Base-by-base conservation (phyloP, 2,797 vertebrate species). In the Bovichtus diacanthus region DNA sequence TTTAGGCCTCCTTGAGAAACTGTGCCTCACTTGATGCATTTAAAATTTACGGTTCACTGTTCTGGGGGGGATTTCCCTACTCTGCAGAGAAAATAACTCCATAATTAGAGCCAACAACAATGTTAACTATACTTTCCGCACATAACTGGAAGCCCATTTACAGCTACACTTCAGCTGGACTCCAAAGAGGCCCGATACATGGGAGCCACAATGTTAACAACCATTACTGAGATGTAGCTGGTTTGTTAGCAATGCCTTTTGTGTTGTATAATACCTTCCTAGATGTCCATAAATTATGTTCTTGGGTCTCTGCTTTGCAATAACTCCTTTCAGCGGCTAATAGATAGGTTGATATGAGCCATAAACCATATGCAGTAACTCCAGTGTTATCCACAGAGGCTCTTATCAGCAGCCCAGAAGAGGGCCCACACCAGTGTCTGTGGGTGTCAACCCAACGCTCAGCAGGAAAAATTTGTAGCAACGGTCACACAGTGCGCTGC, bases 381-480 rank as follows among this genome's bases (percentile, higher is more conserved):
- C 78, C 68, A 84, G 56, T 51, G 70, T 60, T 75, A 82, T 77
- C 83, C 84, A 80, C 77, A 50, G 77, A 81, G 80, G 66, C 82
- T 89, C 88, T 92, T 93, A 93, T 91, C 90, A 89, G 86, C 70
- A 62, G 50, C 76, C 82, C 84, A 87, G 78, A 79, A 54, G 76
- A 85, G 82, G 78, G 82, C 84, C 80, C 74, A 80, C 85, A 82
- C 82, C 74, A 70, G 67, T 87, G 83, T 91, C 80, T 88, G 80
- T 80, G 85, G 73, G 70, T 89, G 82, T 88, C 83, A 88, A 72
- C 72, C 80, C 70, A 38, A 54, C 23, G 61, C 85, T 80, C 80
- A n/a, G 51, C 70, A 5, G 54, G 73, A 59, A 91, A 76, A 86
- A 91, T 92, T 90, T 90, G 80, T 78, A 73, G 85, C 53, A 71